Evolutionary conservation across 2,888 invertebrate genomes (phyloP).

Genomic region (Mythimna albipuncta): DNA sequence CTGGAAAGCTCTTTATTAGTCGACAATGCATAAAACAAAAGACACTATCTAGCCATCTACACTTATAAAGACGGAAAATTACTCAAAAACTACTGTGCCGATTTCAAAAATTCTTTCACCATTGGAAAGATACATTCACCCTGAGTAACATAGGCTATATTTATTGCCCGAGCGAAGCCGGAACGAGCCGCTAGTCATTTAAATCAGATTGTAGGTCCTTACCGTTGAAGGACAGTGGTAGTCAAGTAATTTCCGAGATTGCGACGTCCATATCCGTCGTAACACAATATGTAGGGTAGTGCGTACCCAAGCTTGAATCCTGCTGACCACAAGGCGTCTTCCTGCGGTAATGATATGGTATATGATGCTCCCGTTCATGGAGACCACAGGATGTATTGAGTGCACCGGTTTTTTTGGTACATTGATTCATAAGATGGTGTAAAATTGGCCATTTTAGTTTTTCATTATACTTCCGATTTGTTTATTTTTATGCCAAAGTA

Average conservation of each 20-base stretch:
- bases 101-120: too few relatives aligned
- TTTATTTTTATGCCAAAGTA: too few relatives aligned
- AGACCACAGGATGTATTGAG: constrained; percentile 34
- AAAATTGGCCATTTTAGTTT: not conserved
- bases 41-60: not conserved
- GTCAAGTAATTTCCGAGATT: constrained; percentile 35
- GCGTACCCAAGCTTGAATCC: constrained; percentile 62
- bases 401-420: constrained; percentile 19
- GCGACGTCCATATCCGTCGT: constrained; percentile 43
- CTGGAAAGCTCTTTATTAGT: not conserved
- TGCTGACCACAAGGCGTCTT: constrained; percentile 58
- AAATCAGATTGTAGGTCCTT: not conserved
- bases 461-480: not conserved
- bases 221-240: not conserved
- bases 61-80: not conserved
- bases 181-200: too few relatives aligned
- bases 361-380: constrained; percentile 24
- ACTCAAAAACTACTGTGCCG: too few relatives aligned
- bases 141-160: too few relatives aligned
- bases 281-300: constrained; percentile 49
- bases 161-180: too few relatives aligned
- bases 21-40: not conserved
- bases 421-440: not conserved
- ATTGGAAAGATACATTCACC: too few relatives aligned
- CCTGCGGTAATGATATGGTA: constrained; percentile 60